phyloP scores from a whole-genome alignment of 37 sponge, comb jelly and placozoan species.

The Amphimedon queenslandica region DNA sequence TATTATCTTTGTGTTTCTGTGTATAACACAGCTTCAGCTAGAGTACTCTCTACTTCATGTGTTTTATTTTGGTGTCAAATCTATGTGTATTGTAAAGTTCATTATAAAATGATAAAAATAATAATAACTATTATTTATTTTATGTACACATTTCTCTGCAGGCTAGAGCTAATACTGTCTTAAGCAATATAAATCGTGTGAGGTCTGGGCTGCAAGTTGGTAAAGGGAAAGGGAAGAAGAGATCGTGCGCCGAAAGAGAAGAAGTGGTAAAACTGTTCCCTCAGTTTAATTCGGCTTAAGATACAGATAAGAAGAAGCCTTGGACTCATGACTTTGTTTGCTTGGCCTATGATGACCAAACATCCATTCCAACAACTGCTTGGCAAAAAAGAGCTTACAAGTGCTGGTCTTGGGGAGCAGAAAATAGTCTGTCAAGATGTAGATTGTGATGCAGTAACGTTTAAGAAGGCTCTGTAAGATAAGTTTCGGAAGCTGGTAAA shows the following conservation, averaged over 20 bases:
- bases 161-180: neutral
- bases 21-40: neutral
- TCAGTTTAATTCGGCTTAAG: neutral
- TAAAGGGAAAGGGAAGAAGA: neutral
- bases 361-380: slow-evolving; percentile 7
- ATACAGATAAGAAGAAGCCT: too few species aligned
- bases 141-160: neutral
- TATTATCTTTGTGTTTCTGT: too few species aligned
- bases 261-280: neutral
- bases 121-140: neutral
- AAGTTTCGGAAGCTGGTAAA: slow-evolving; percentile 10
- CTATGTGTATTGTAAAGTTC: neutral
- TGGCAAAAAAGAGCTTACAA: neutral
- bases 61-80: neutral
- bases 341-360: slow-evolving; percentile 1
- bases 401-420: slow-evolving; percentile 26
- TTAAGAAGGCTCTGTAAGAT: neutral
- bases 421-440: slow-evolving; percentile 7
- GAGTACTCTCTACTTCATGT: neutral
- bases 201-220: neutral
- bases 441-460: slow-evolving; percentile 2
- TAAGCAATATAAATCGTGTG: neutral
- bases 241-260: neutral
- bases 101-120: neutral
- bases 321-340: slow-evolving; percentile 38